Conservation (phyloP, 2,113 vertebrate species). For the Potamarius usumacintae region DNA sequence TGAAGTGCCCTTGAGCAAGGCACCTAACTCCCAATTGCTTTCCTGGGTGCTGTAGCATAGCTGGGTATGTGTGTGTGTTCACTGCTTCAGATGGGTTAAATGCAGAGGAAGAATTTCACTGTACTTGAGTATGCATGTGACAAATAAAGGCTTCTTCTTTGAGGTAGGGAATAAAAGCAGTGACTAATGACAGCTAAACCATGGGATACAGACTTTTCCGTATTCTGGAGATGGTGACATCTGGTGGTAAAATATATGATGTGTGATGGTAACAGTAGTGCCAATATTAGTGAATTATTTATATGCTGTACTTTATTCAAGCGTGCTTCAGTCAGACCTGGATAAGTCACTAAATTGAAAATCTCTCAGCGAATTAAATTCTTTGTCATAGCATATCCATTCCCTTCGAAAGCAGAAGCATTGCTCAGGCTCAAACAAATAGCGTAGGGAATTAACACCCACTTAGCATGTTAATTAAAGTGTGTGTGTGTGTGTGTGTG, state of each 20-base stretch:
- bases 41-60: too few relatives aligned
- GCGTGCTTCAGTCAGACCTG: not conserved
- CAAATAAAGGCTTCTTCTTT: too few relatives aligned
- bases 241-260: not conserved
- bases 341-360: not conserved
- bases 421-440: not conserved
- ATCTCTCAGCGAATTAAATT: not conserved
- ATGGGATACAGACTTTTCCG: not conserved
- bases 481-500: not conserved
- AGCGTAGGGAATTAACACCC: constrained; percentile 38
- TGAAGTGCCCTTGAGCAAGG: too few relatives aligned
- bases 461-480: constrained; percentile 47
- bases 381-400: constrained; percentile 1
- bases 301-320: not conserved
- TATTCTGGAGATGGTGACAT: not conserved
- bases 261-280: not conserved
- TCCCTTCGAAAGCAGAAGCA: constrained; percentile 13
- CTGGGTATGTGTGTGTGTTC: too few relatives aligned
- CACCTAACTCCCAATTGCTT: too few relatives aligned
- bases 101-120: too few relatives aligned
- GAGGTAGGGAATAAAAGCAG: not conserved
- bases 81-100: too few relatives aligned
- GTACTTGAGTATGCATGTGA: too few relatives aligned
- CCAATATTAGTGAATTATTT: not conserved
- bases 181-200: not conserved